phyloP scores from a whole-genome alignment of 2,888 invertebrate species.

The Eupithecia tripunctaria region DNA sequence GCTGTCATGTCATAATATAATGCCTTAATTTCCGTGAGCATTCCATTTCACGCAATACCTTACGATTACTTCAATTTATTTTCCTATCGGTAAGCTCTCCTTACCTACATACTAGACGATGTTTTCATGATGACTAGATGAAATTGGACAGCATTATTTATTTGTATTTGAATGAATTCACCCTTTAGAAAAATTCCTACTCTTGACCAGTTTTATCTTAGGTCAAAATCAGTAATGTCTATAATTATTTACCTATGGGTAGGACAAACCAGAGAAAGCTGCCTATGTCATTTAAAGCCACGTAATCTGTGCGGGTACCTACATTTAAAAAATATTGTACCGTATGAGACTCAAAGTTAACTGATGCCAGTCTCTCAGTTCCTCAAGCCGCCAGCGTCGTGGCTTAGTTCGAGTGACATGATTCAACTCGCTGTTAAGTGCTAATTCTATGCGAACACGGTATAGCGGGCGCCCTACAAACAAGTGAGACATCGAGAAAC shows the following conservation, averaged over 20 bases:
- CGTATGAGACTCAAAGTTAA: not conserved
- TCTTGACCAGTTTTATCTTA: not conserved
- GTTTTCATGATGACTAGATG: too few relatives aligned
- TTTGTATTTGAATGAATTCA: too few relatives aligned
- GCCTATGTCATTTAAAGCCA: not conserved
- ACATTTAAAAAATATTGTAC: not conserved
- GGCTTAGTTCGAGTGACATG: conserved; percentile 7
- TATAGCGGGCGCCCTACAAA: conserved; percentile 45
- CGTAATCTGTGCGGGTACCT: too few relatives aligned
- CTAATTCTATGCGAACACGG: conserved; percentile 37
- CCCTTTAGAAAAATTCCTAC: not conserved
- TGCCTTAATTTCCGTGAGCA: not conserved
- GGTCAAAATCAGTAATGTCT: too few relatives aligned
- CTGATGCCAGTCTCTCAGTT: not conserved
- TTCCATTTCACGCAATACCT: not conserved
- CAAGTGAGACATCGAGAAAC: conserved; percentile 35
- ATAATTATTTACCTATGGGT: not conserved
- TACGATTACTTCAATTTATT: not conserved
- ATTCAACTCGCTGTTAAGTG: conserved; percentile 25
- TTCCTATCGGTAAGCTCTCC: not conserved
- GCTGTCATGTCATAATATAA: not conserved
- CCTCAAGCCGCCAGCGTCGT: not conserved
- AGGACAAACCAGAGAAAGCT: not conserved
- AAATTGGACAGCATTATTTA: not conserved
- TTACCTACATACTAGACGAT: not conserved